Evolutionary conservation across 2,888 invertebrate genomes (phyloP), one percentile per base, ranked within the genome.

Genomic region (Drosophila phalerata): DNA sequence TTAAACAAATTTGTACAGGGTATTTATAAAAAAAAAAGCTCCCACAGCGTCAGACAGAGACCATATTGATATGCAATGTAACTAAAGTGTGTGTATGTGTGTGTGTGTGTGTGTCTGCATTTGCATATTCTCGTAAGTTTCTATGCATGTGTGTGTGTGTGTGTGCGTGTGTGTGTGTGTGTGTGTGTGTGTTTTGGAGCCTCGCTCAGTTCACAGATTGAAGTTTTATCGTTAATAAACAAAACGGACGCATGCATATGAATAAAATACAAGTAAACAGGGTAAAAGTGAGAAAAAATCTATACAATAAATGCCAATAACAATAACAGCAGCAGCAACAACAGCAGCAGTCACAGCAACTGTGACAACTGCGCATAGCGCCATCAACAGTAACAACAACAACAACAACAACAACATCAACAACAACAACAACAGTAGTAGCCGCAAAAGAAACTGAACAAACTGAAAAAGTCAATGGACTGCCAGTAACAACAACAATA

Each of bases 401-500:
- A 64, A 43, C 40, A 55, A 17, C 53, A 67, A 28, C 28, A 28
- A 4, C 28, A 28, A 28, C 8, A 28, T 0, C 1, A 28, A 8
- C 28, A 28, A 1, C 6, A 28, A 70, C 22, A 81, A 62, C 34
- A 79, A 75, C 65, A 77, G 22, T 4, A 22, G 48, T 52, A 48
- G 40, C 70, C 65, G 51, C 58, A 64, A 68, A 62, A 73, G 60
- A 61, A 70, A 65, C 73, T 69, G 61, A 42, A 56, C 51, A 56
- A 78, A 69, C 67, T 57, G 69, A 61, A 81, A 77, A 74, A 81
- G 81, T 81, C 79, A 79, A 81, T 74, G 78, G 78, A 79, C 81
- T 78, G 72, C 81, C 81, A 81, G 66, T 34, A 79, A 75, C 65
- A 77, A 52, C 48, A 77, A 58, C 62, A 70, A 68, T 48, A 58